Evolutionary conservation across 2,113 vertebrate species (phyloP).

Genomic region (Gambusia affinis): DNA sequence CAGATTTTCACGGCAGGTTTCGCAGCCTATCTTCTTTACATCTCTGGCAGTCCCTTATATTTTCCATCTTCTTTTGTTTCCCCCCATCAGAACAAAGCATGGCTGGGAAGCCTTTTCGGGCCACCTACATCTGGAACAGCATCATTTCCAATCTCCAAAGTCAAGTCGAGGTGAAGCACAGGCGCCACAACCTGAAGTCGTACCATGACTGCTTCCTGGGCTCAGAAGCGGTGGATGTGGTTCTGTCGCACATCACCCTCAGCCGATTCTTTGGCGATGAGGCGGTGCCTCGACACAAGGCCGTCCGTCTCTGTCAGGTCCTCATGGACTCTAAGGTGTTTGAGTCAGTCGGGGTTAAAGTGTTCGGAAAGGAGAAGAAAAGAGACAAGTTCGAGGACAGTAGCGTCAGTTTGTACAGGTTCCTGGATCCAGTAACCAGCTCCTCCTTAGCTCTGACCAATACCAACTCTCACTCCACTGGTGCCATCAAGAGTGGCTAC

Average conservation of each 20-base stretch:
- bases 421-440: slow-evolving; percentile 70
- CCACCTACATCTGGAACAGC: slow-evolving; percentile 93
- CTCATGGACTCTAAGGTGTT: slow-evolving; percentile 96
- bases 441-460: slow-evolving; percentile 26
- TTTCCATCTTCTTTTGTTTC: slow-evolving; percentile 3
- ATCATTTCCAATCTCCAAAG: slow-evolving; percentile 91
- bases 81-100: slow-evolving; percentile 81
- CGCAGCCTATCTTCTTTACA: neutral
- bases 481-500: slow-evolving; percentile 75
- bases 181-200: slow-evolving; percentile 90
- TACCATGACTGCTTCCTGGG: slow-evolving; percentile 94
- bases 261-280: slow-evolving; percentile 91
- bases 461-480: slow-evolving; percentile 59
- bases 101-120: slow-evolving; percentile 92
- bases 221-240: slow-evolving; percentile 92
- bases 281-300: slow-evolving; percentile 91
- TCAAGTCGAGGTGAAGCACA: slow-evolving; percentile 91
- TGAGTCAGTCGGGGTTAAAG: slow-evolving; percentile 88
- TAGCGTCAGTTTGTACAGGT: slow-evolving; percentile 92
- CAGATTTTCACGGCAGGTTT: neutral
- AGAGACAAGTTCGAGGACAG: slow-evolving; percentile 89
- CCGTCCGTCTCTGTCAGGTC: slow-evolving; percentile 92
- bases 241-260: slow-evolving; percentile 90
- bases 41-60: neutral
- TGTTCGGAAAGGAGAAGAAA: slow-evolving; percentile 93